phyloP scores from a whole-genome alignment of 2,888 invertebrate species.

The Pterostichus madidus region DNA sequence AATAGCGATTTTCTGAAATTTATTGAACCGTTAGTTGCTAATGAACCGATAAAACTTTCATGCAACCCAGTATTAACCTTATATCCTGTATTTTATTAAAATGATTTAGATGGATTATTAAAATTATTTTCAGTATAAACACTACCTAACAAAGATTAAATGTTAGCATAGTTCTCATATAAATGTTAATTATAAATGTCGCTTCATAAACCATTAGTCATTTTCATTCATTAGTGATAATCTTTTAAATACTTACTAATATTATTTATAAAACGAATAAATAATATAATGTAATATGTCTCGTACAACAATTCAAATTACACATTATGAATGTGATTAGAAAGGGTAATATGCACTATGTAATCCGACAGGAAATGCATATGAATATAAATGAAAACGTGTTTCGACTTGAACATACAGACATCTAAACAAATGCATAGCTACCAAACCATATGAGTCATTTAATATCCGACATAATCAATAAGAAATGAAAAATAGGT shows the following conservation, averaged over 20 bases:
- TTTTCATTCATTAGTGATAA: background rate
- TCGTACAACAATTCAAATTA: background rate
- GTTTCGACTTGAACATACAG: background rate
- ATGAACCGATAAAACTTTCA: too few species aligned
- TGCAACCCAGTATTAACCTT: too few species aligned
- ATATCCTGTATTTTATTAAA: too few species aligned
- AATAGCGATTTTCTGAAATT: too few species aligned
- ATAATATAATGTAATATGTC: background rate
- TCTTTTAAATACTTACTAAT: background rate
- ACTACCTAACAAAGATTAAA: too few species aligned
- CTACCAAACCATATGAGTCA: constrained; percentile 19
- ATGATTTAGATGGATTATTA: too few species aligned
- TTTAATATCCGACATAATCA: constrained; percentile 30
- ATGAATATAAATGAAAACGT: constrained; percentile 33
- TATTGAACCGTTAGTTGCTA: too few species aligned
- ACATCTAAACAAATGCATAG: constrained; percentile 39
- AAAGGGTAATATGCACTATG: constrained; percentile 19
- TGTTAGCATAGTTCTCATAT: too few species aligned
- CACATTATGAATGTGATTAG: constrained; percentile 26
- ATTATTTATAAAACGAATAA: background rate
- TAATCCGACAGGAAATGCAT: constrained; percentile 21
- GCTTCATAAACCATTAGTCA: too few species aligned
- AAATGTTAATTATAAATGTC: too few species aligned
- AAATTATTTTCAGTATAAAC: too few species aligned
- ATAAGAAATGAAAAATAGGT: background rate